Base-by-base conservation (phyloP, 2,113 vertebrate species). In the Alethe castanea region DNA sequence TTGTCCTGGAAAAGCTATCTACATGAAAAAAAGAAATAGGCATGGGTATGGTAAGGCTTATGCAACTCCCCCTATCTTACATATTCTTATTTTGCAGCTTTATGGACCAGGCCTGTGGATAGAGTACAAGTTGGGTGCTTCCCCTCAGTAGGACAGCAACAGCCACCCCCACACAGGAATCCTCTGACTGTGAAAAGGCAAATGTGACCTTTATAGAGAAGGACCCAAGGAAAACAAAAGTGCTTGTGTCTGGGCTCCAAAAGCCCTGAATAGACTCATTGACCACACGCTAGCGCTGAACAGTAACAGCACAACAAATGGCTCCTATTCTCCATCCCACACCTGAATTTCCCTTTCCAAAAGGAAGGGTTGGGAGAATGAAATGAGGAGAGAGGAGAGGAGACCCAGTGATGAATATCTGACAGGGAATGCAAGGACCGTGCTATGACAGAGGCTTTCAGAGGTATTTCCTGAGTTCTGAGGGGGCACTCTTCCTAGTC, bases 361-460 rank as follows among this genome's bases (percentile, higher is more conserved):
- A 85, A 42, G 18, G 20, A 76, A 69, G 44, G 26, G 31, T 3
- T 61, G 38, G 35, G 6, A 73, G 28, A 62, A 6, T 9, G 8
- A 66, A 95, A 78, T 16, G 22, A 66, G 13, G 38, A 73, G 15
- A 35, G 35, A 35, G 35, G 35, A 35, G 35, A 66, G 23, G 0
- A 66, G 8, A 31, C 18, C 8, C 56, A 66, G 44, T 0, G 0
- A 72, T 3, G 2, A 53, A 3, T 35, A 57, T 54, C 42, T 50
- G 29, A 44, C n/a, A 40, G 19, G 1, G 50, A 76, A 65, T 8
- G 5, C 0, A 2, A 88, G 15, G 28, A 54, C n/a, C 8, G 2
- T 0, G 0, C 35, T 48, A 56, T 47, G 18, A 90, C 14, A 72
- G 36, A 44, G 11, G n/a, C n/a, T 74, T 67, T 52, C 76, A 62